phyloP scores from a whole-genome alignment of 2,113 vertebrate species.

The Phrynosoma platyrhinos region DNA sequence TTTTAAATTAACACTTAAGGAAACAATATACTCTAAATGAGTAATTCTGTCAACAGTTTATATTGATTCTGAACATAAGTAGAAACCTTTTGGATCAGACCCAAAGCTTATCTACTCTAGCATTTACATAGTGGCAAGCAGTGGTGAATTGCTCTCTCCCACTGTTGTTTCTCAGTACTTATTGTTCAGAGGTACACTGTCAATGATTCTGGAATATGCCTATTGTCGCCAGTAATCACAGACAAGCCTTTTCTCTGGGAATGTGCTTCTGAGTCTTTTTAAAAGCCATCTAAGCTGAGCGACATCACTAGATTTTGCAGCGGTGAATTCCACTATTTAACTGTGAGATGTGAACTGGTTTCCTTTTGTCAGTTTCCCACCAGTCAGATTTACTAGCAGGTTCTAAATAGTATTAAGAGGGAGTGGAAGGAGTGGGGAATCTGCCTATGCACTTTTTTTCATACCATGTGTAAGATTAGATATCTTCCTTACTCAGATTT shows the following conservation, averaged over 20 bases:
- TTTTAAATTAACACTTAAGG: no score
- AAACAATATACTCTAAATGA: not conserved
- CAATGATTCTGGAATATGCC: not conserved
- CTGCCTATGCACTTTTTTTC: not conserved
- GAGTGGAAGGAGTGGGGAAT: not conserved
- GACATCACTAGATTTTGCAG: not conserved
- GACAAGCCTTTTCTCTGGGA: no score
- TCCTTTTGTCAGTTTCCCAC: not conserved
- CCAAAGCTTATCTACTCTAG: not conserved
- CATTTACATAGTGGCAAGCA: not conserved
- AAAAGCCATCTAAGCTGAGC: not conserved
- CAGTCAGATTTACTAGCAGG: not conserved
- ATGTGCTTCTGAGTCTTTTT: not conserved
- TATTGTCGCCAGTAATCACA: not conserved
- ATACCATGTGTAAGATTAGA: not conserved
- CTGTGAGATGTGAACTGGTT: not conserved
- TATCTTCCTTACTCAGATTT: not conserved
- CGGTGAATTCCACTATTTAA: not conserved
- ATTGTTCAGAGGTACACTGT: not conserved
- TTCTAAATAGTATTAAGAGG: not conserved
- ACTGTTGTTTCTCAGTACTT: not conserved
- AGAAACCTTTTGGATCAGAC: not conserved
- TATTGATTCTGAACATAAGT: not conserved
- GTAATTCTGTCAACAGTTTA: not conserved
- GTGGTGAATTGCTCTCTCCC: not conserved